Percentiles rank a stretch among this genome's conserved stretches.
Evolutionary conservation across 2,888 invertebrate species (phyloP).

Genomic region (Neoitamus cyanurus): DNA sequence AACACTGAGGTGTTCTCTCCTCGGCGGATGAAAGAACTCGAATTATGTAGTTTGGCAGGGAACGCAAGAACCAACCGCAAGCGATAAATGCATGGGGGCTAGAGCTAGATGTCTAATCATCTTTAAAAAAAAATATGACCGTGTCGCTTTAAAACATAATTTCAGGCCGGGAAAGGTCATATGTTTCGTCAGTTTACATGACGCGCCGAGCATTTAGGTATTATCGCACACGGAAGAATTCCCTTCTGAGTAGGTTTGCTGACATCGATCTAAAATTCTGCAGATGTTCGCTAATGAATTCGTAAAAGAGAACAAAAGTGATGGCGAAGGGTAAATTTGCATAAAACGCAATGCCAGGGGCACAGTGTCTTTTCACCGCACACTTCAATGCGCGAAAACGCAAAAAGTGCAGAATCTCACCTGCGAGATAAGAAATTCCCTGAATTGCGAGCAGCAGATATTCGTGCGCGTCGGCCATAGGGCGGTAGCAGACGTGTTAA

Average conservation of each 20-base stretch:
- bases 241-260: background rate
- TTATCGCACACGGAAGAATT: background rate
- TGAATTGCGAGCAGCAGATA: conserved; percentile 16
- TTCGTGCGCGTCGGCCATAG: background rate
- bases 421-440: conserved; percentile 21
- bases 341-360: conserved; percentile 12
- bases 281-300: conserved; percentile 8
- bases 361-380: background rate
- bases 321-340: background rate
- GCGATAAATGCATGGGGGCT: background rate
- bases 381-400: conserved; percentile 6
- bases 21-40: background rate
- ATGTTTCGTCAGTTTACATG: background rate
- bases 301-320: conserved; percentile 2
- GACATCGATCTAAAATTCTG: conserved; percentile 15
- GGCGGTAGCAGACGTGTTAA: conserved; percentile 35
- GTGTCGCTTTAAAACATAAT: background rate
- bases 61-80: background rate
- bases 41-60: background rate
- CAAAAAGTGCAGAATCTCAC: conserved; percentile 28
- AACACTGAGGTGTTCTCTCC: background rate
- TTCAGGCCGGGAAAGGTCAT: background rate
- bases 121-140: background rate
- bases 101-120: background rate
- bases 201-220: background rate